These are phyloP conservation scores for Discoglossus pictus DNA, from an alignment of 2,797 vertebrate species.

Conservation along the genomic window DNA sequence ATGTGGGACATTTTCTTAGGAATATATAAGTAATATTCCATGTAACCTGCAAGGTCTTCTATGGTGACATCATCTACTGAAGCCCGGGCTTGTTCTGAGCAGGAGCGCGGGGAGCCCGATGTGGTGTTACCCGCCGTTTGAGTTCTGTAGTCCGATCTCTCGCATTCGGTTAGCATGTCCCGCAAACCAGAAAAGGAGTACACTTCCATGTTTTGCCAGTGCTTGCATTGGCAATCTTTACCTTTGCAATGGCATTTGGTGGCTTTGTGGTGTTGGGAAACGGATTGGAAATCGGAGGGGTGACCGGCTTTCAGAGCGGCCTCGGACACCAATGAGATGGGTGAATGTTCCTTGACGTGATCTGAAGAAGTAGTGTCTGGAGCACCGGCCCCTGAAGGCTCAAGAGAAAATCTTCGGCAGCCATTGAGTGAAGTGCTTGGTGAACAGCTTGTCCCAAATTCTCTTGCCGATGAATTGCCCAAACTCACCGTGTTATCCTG, in stretches of 20 bases:
- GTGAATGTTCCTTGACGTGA: conserved; percentile 58
- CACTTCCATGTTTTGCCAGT: conserved; percentile 87
- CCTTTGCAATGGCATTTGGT: conserved; percentile 60
- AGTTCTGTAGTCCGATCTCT: conserved; percentile 80
- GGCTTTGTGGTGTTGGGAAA: conserved; percentile 74
- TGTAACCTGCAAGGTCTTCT: conserved; percentile 96
- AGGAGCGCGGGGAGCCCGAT: conserved; percentile 87
- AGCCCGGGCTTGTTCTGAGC: conserved; percentile 91
- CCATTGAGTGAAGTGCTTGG: conserved; percentile 63
- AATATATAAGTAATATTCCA: conserved; percentile 96
- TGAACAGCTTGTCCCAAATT: too few relatives aligned
- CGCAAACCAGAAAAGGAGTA: conserved; percentile 95
- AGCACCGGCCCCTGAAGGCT: conserved; percentile 58
- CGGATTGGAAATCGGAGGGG: conserved; percentile 83
- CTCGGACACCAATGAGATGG: conserved; percentile 55
- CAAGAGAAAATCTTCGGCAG: conserved; percentile 61
- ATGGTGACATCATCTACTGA: conserved; percentile 96
- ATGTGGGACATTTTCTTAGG: conserved; percentile 99
- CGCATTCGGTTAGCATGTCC: conserved; percentile 77
- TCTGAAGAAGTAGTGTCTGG: conserved; percentile 47
- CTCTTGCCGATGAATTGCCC: conserved; percentile 55
- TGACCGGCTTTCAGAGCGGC: conserved; percentile 57
- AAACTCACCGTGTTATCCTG: conserved; percentile 59
- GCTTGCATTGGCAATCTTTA: conserved; percentile 70
- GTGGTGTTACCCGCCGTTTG: conserved; percentile 39